phyloP scores from a whole-genome alignment of 2,797 vertebrate genomes.

The Eurystomus glaucurus region DNA sequence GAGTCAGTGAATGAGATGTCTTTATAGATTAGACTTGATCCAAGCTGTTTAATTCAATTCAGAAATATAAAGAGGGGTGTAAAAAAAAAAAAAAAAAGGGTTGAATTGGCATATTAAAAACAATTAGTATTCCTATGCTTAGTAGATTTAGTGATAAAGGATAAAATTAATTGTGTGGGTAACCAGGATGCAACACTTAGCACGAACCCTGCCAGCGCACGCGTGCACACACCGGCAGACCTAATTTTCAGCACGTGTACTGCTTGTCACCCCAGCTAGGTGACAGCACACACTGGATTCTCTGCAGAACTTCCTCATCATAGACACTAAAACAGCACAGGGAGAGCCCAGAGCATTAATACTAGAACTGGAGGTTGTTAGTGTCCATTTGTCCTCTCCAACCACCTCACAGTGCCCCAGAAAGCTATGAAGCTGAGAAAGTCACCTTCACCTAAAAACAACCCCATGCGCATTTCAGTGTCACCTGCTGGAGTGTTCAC shows the following conservation, averaged over 20 bases:
- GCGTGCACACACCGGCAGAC: background rate
- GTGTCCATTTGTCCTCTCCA: background rate
- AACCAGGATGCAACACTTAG: background rate
- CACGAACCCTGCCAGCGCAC: background rate
- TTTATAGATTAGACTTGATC: background rate
- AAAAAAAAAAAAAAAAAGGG: background rate
- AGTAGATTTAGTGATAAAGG: background rate
- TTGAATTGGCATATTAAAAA: background rate
- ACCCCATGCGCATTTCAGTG: background rate
- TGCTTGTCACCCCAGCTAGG: background rate
- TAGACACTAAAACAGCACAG: background rate
- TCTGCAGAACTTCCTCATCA: background rate
- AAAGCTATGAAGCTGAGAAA: background rate
- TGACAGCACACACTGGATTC: background rate
- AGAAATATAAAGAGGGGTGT: conserved; percentile 7
- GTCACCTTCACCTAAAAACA: background rate
- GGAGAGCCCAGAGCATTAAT: background rate
- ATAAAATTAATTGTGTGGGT: background rate
- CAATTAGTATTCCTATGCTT: conserved; percentile 19
- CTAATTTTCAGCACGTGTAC: background rate
- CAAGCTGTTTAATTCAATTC: conserved; percentile 4
- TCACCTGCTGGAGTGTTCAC: background rate
- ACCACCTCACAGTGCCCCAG: background rate
- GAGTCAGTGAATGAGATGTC: background rate
- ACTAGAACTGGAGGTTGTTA: background rate